These are phyloP conservation scores for Takifugu ocellatus DNA, from an alignment of 2,797 vertebrate genomes.

Conservation along the genomic window DNA sequence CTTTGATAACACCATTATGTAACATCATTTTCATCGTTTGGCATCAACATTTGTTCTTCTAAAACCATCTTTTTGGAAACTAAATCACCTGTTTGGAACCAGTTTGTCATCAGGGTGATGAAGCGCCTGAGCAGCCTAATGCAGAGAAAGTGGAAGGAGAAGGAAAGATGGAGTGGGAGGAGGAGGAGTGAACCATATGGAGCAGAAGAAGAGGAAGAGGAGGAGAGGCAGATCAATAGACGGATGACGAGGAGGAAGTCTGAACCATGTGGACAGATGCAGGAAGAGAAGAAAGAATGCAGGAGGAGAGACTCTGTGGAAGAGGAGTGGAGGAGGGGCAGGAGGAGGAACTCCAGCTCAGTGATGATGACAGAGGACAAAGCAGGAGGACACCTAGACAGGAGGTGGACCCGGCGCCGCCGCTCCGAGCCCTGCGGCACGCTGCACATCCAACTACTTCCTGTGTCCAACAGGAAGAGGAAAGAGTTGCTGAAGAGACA, in stretches of 20 bases:
- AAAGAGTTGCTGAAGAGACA: constrained; percentile 34
- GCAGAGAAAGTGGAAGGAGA: constrained; percentile 38
- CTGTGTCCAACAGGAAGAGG: constrained; percentile 39
- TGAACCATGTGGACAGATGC: background rate
- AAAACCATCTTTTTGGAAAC: background rate
- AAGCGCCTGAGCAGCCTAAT: constrained; percentile 47
- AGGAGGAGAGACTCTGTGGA: constrained; percentile 30
- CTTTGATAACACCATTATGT: background rate
- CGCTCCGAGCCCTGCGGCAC: constrained; percentile 27
- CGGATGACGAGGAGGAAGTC: constrained; percentile 5
- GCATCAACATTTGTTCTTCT: too few species aligned
- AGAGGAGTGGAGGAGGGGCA: constrained; percentile 13
- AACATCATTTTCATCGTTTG: background rate
- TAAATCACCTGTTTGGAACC: background rate
- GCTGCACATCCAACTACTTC: constrained; percentile 32
- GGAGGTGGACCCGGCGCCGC: constrained; percentile 13
- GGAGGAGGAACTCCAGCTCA: constrained; percentile 19
- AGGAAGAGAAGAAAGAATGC: constrained; percentile 6
- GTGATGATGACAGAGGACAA: constrained; percentile 17
- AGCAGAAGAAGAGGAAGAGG: constrained; percentile 18
- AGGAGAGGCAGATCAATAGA: constrained; percentile 16
- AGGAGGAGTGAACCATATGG: constrained; percentile 37
- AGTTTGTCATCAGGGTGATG: constrained; percentile 20
- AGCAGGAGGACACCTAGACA: constrained; percentile 2
- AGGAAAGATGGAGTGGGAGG: constrained; percentile 37